Base-by-base conservation (phyloP, 1,140 invertebrate species). In the Magallana gigas region DNA sequence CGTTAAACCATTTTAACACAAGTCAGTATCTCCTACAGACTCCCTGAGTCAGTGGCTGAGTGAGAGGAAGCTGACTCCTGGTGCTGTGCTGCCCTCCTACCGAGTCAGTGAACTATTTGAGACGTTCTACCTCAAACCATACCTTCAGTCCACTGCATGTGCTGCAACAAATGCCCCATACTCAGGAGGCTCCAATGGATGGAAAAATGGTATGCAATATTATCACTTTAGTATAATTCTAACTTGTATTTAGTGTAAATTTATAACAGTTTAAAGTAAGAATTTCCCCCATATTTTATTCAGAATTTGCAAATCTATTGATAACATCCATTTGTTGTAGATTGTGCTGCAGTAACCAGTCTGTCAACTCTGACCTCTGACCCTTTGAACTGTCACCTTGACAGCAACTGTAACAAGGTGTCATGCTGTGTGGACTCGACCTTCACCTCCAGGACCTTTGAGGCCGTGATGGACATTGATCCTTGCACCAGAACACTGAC, bases 361-460 rank as follows among this genome's bases (percentile, higher is more conserved):
- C 76, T 88, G 8, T 57, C 76, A 9, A 14, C 85, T n/a, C 58
- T 89, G 8, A 57, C 85, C 23, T 23, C 88, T 7, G 64, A 89
- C 64, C 88, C 88, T 80, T 23, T 89, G 85, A 86, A 64, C 16
- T 89, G 88, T 87, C 7, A n/a, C 4, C 83, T 89, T 23, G 82
- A 86, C 81, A 60, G 62, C 12, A 62, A 71, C 36, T 89, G 88
- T 86, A 83, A 81, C 64, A 85, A 76, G 29, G 48, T 86, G 23
- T 59, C 64, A 14, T 89, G 88, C 48, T 89, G 88, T 85, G 57
- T 89, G n/a, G 85, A 86, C 48, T 68, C 83, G 14, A n/a, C 68
- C n/a, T 89, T 89, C 76, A 80, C 85, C 23, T 71, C 48, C 29
- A 57, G 60, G 57, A 71, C 85, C 1, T 84, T 89, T 64, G 85